Conservation (phyloP, 2,797 vertebrate genomes). For the Sebastes diaconus region DNA sequence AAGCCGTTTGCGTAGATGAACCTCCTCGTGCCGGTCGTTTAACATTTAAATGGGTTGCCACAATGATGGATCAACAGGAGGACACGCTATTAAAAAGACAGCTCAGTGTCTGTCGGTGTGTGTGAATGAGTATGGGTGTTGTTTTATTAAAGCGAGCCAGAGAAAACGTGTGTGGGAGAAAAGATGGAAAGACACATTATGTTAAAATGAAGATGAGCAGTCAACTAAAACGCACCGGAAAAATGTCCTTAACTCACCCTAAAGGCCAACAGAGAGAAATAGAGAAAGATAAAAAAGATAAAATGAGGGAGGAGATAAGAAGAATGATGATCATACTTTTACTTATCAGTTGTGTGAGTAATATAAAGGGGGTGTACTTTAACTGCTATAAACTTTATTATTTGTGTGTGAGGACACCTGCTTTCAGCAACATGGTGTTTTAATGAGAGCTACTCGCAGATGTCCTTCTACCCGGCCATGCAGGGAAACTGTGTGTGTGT, state of each 20-base stretch:
- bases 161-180: conserved; percentile 22
- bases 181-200: conserved; percentile 37
- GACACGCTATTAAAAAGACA: conserved; percentile 50
- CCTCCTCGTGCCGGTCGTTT: conserved; percentile 48
- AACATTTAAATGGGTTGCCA: conserved; percentile 66
- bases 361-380: background rate
- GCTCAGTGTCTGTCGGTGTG: conserved; percentile 27
- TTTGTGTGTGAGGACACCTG: conserved; percentile 25
- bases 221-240: conserved; percentile 7
- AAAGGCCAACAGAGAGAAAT: conserved; percentile 16
- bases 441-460: conserved; percentile 30
- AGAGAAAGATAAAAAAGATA: background rate
- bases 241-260: conserved; percentile 4
- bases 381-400: background rate
- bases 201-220: conserved; percentile 32
- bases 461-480: conserved; percentile 15
- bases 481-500: conserved; percentile 2
- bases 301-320: conserved; percentile 3
- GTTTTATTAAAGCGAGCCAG: conserved; percentile 44
- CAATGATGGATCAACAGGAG: conserved; percentile 60
- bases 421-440: conserved; percentile 15
- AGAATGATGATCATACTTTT: conserved; percentile 9
- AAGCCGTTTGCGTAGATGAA: conserved; percentile 50
- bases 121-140: background rate
- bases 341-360: background rate